These are phyloP conservation scores for Alexandromys fortis DNA, from an alignment of 2,113 vertebrate species.

Conservation along the genomic window DNA sequence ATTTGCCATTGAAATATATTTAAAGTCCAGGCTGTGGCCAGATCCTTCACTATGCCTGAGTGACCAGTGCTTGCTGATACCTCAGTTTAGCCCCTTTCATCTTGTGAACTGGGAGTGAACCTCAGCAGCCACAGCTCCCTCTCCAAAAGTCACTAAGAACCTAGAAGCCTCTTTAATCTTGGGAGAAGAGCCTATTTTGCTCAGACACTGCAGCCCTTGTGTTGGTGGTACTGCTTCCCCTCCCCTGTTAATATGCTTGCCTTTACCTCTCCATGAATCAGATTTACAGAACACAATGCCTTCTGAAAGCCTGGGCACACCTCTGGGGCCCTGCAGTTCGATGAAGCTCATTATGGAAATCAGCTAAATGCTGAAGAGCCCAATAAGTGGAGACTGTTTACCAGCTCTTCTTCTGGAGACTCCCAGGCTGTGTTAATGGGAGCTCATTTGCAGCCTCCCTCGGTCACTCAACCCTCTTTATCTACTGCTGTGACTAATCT, in stretches of 20 bases:
- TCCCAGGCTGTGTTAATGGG: slow-evolving; percentile 76
- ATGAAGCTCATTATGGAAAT: slow-evolving; percentile 88
- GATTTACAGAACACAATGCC: slow-evolving; percentile 80
- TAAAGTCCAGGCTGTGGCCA: neutral
- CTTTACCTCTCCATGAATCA: slow-evolving; percentile 84
- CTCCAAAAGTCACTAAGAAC: neutral
- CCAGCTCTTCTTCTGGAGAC: slow-evolving; percentile 80
- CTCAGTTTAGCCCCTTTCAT: neutral
- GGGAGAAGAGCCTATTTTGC: neutral
- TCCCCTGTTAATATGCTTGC: slow-evolving; percentile 78
- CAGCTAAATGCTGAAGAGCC: slow-evolving; percentile 85
- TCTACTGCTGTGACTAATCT: slow-evolving; percentile 78
- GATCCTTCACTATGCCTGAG: neutral
- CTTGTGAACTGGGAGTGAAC: neutral
- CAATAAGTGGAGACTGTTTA: slow-evolving; percentile 86
- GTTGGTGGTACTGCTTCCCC: slow-evolving; percentile 45
- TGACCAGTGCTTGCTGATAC: neutral
- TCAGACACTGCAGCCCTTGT: slow-evolving; percentile 38
- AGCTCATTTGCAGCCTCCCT: slow-evolving; percentile 80
- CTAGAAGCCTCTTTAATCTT: neutral
- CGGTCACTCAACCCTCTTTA: slow-evolving; percentile 81
- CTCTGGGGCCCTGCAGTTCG: slow-evolving; percentile 85
- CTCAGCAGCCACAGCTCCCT: neutral
- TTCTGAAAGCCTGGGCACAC: slow-evolving; percentile 82
- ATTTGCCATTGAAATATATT: slow-evolving; percentile 26